Evolutionary conservation across 2,888 invertebrate species (phyloP).

Genomic region (Polia nebulosa): DNA sequence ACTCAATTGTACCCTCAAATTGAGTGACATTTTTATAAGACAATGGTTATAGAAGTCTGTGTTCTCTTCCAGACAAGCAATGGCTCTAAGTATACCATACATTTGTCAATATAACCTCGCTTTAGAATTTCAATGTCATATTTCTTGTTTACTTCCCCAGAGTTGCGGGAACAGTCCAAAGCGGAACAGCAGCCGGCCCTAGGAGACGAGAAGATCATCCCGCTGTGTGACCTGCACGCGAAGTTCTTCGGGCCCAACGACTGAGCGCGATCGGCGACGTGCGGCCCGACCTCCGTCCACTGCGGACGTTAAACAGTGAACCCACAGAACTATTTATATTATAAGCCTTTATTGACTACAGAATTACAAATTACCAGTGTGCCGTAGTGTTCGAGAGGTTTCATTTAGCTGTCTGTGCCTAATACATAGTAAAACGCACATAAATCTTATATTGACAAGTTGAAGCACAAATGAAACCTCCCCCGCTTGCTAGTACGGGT

Average conservation of each 20-base stretch:
- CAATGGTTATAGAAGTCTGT: constrained; percentile 33
- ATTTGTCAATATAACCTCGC: constrained; percentile 8
- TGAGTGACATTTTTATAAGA: constrained; percentile 9
- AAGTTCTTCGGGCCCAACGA: constrained; percentile 78
- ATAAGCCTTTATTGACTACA: constrained; percentile 64
- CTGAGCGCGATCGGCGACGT: constrained; percentile 64
- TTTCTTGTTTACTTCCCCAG: constrained; percentile 66
- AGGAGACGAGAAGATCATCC: constrained; percentile 83
- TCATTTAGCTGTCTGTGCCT: constrained; percentile 52
- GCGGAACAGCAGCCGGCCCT: constrained; percentile 84
- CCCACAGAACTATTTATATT: constrained; percentile 51
- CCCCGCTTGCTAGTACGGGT: constrained; percentile 32
- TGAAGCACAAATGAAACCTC: constrained; percentile 32
- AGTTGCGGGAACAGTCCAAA: constrained; percentile 85
- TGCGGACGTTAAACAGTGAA: constrained; percentile 50
- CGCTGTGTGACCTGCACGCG: constrained; percentile 80
- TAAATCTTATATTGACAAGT: constrained; percentile 40
- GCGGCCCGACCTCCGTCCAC: constrained; percentile 18
- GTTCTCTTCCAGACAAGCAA: constrained; percentile 26
- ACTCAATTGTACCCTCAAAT: constrained; percentile 8
- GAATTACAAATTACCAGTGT: constrained; percentile 52
- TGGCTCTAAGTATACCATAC: constrained; percentile 22
- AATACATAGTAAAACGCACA: constrained; percentile 51
- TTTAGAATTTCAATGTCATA: constrained; percentile 7
- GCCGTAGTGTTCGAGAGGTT: constrained; percentile 43